Evolutionary conservation across 1,140 invertebrate species (phyloP).

Genomic region (Elysia chlorotica): DNA sequence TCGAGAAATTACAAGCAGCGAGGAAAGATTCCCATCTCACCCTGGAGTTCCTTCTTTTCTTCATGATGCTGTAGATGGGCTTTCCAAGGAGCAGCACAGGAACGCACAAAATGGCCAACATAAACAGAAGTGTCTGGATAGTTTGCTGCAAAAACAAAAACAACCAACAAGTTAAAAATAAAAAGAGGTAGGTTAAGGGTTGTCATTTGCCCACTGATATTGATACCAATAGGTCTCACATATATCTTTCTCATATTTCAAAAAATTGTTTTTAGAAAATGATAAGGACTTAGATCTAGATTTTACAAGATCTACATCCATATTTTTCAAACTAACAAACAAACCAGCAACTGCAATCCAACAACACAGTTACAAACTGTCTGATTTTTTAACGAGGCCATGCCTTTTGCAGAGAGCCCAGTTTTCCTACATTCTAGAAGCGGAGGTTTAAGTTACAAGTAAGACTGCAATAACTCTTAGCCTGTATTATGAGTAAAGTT

Average conservation of each 20-base stretch:
- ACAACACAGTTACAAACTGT: background rate
- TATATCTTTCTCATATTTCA: too few species aligned
- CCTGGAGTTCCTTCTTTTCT: background rate
- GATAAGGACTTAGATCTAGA: too few species aligned
- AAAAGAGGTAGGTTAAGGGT: too few species aligned
- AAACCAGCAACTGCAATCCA: background rate
- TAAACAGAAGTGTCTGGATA: conserved; percentile 76
- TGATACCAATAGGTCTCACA: too few species aligned
- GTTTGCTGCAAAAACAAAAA: conserved; percentile 68
- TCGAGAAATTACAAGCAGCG: background rate
- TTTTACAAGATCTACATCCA: background rate
- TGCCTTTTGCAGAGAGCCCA: too few species aligned
- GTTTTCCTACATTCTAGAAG: too few species aligned
- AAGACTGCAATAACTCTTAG: too few species aligned
- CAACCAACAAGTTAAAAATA: too few species aligned
- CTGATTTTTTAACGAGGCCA: too few species aligned
- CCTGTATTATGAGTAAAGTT: background rate
- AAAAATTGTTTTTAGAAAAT: too few species aligned
- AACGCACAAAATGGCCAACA: conserved; percentile 79
- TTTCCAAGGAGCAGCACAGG: conserved; percentile 85
- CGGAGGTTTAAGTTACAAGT: too few species aligned
- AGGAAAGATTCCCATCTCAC: background rate
- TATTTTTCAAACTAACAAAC: background rate
- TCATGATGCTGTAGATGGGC: conserved; percentile 27
- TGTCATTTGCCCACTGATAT: too few species aligned